A percentile compares a stretch with the other conserved stretches of the same genome.
phyloP scores from a whole-genome alignment of 1,140 invertebrate genomes.

The Drosophila murphyi region DNA sequence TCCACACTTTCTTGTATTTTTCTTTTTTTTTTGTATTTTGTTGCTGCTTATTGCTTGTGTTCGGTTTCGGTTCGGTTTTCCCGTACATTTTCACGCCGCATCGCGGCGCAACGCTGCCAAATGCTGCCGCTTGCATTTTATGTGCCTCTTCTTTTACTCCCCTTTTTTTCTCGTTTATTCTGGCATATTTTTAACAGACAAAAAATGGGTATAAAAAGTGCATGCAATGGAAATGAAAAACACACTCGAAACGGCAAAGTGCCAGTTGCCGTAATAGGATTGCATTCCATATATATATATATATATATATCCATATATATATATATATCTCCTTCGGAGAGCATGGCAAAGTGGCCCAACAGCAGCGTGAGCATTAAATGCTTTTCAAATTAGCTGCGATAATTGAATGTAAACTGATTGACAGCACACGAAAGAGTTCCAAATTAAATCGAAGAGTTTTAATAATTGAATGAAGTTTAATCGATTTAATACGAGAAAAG shows the following conservation, averaged over 20 bases:
- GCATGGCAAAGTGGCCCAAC: conserved; percentile 15
- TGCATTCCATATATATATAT: conserved; percentile 5
- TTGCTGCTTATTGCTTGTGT: conserved; percentile 15
- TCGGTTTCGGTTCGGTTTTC: conserved; percentile 49
- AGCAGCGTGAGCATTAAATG: conserved; percentile 49
- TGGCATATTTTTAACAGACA: conserved; percentile 66
- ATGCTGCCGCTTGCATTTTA: conserved; percentile 75
- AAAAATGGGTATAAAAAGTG: conserved; percentile 58
- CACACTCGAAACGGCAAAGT: conserved; percentile 47
- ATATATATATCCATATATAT: not conserved
- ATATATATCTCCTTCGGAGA: conserved; percentile 30
- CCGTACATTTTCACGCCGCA: conserved; percentile 66
- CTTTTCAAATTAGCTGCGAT: conserved; percentile 67
- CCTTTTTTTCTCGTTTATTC: conserved; percentile 16
- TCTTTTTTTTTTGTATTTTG: conserved; percentile 20
- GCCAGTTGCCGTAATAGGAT: conserved; percentile 23
- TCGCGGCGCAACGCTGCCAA: conserved; percentile 52
- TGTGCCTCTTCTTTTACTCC: conserved; percentile 48
- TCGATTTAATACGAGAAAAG: not conserved
- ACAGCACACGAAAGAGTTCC: conserved; percentile 28
- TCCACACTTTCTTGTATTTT: conserved; percentile 54
- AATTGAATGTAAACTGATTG: conserved; percentile 68
- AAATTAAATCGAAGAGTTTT: conserved; percentile 10
- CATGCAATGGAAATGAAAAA: conserved; percentile 76
- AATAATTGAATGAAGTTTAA: conserved; percentile 1